Base-by-base conservation (phyloP, 1,140 invertebrate genomes). In the Drosophila lowei region DNA sequence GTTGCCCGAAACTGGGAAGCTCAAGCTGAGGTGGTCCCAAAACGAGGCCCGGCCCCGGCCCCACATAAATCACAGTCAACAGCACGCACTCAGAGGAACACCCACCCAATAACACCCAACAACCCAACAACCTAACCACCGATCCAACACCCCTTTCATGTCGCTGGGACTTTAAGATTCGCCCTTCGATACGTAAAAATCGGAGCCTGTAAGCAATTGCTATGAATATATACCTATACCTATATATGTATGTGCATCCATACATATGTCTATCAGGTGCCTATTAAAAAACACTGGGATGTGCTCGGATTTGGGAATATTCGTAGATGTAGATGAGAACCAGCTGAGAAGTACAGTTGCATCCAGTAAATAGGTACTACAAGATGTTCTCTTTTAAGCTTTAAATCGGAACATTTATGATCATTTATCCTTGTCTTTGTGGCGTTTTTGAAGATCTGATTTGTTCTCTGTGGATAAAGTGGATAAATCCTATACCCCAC, bases 1-100 rank as follows among this genome's bases (percentile, higher is more conserved):
- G 70, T 81, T 86, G 81, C 68, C 80, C 85, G 60, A 67, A 86
- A 44, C 63, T 73, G 72, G 56, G 21, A 50, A 68, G 63, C 56
- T 57, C 44, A 13, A 48, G 52, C 66, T 68, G 52, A 70, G 66
- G 66, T 68, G 42, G 64, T 42, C 64, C 30, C 6, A 43, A 68
- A 57, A 42, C 4, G 34, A 38, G 64, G 60, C 59, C 60, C 30
- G 7, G 30, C 30, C 30, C 30, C 8, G 8, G 28, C 28, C 28
- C 56, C 64, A 79, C 72, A 84, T 84, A 84, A 84, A 84, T 84
- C 80, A 84, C 81, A 76, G 77, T 57, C 77, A 76, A 50, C 53
- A 49, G 61, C 70, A 74, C 73, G 62, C 72, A 72, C 43, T 54
- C 30, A 46, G 44, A 46, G 23, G 15, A 23, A n/a, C 34, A 57